Percentiles rank a stretch among this genome's conserved stretches.
Conservation (phyloP, 2,113 vertebrate genomes). For the Nesoenas mayeri region DNA sequence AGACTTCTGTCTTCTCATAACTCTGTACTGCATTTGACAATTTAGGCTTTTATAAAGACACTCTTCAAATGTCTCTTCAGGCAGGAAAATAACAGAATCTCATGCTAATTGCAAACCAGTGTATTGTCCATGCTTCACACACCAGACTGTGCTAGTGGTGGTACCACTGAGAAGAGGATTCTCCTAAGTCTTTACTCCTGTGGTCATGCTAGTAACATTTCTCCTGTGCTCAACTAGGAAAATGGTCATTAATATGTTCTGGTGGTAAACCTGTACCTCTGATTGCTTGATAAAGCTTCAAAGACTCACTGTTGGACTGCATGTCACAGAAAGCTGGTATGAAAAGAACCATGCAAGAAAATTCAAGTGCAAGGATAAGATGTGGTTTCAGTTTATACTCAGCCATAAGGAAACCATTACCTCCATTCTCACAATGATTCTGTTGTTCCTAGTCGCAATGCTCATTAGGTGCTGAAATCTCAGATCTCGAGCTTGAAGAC, state of each 20-base stretch:
- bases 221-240: neutral
- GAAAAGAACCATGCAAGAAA: neutral
- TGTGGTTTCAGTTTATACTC: neutral
- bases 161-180: neutral
- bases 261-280: accelerated
- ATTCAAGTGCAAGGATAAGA: neutral
- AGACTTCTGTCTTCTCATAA: neutral
- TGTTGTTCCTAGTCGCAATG: conserved; percentile 90
- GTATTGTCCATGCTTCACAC: neutral
- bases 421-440: conserved; percentile 94
- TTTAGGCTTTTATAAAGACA: neutral
- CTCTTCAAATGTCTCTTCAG: neutral
- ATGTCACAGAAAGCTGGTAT: neutral
- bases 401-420: conserved; percentile 55
- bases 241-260: accelerated
- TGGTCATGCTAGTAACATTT: neutral
- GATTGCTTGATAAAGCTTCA: neutral
- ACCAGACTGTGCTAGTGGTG: neutral
- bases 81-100: neutral
- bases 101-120: neutral
- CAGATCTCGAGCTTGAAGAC: conserved; percentile 94
- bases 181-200: neutral
- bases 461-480: conserved; percentile 93
- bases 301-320: neutral
- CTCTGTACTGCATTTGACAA: neutral